Evolutionary conservation across 1,140 invertebrate species (phyloP).

Genomic region (Micrasema longulum): DNA sequence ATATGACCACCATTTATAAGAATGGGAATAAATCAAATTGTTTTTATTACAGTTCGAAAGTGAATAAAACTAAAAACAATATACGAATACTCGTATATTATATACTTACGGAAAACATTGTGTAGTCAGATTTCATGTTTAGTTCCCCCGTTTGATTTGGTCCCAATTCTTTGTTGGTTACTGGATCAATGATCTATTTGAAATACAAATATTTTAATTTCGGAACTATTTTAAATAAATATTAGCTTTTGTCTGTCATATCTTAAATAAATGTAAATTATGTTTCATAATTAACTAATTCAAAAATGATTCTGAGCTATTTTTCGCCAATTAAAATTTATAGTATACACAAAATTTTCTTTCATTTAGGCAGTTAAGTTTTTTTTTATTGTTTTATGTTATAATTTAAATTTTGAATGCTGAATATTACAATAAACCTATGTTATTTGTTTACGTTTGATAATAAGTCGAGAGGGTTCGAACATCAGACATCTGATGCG

Average conservation of each 20-base stretch:
- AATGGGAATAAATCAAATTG: no score
- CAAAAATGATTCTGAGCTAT: not conserved
- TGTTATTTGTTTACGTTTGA: no score
- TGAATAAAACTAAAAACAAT: no score
- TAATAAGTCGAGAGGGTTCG: no score
- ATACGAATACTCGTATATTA: no score
- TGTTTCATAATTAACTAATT: not conserved
- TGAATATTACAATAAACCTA: no score
- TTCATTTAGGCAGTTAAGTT: no score
- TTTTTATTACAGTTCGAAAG: no score
- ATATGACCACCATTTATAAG: no score
- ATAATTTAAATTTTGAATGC: no score
- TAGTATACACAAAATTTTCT: not conserved
- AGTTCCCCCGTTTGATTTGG: slow-evolving; percentile 59
- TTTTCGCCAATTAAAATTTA: not conserved
- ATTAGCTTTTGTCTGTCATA: not conserved
- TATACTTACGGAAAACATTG: slow-evolving; percentile 39
- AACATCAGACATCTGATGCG: no score
- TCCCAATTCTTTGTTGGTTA: slow-evolving; percentile 58
- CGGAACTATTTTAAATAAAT: not conserved
- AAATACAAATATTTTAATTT: not conserved
- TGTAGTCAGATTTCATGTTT: slow-evolving; percentile 54
- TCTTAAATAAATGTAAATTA: not conserved
- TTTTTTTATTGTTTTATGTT: no score
- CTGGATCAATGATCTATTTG: slow-evolving; percentile 48